Evolutionary conservation across 2,113 vertebrate genomes (phyloP), one percentile per base, ranked within the genome.

Genomic region (Camelus bactrianus): DNA sequence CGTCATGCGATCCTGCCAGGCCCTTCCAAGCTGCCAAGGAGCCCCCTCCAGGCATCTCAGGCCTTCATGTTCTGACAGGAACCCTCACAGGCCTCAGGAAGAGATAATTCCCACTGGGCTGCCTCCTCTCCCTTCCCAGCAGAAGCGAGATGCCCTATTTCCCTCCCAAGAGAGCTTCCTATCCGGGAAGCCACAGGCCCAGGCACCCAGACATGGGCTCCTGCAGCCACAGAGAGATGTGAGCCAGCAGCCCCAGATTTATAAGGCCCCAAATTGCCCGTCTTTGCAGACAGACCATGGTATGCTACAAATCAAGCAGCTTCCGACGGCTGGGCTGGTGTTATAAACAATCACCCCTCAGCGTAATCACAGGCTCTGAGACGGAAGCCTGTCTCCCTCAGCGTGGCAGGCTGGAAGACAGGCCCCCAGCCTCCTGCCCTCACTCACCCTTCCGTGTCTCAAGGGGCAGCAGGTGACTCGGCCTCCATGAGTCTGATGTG

Each of bases 391-490:
- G 56, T 24, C 73, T 30, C 60, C 32, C 79, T 46, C 22, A 0
- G 70, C 7, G 5, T 10, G 56, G 79, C 65, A 10, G 22, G 42
- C 48, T 30, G 64, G 48, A 67, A 0, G 32, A 54, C 58, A 32
- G 54, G 30, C 38, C 38, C n/a, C 24, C 0, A 1, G 1, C 58
- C 30, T 14, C 16, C 8, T 8, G 77, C 6, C 22, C 26, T n/a
- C 8, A 0, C 30, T 70, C 10, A 54, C 46, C n/a, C 0, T 7
- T 20, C 58, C 38, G 48, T 4, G 7, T 28, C 17, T 67, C 54
- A 11, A 1, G 64, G 26, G 56, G 72, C 80, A 19, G 46, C 58
- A 0, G 46, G 65, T 42, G 58, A 17, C 52, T n/a, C 58, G 8
- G 67, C 32, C 22, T 7, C 19, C 5, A 19, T 9, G 46, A 58